Conservation (phyloP, 2,797 vertebrate genomes). For the Peromyscus melanophrys region DNA sequence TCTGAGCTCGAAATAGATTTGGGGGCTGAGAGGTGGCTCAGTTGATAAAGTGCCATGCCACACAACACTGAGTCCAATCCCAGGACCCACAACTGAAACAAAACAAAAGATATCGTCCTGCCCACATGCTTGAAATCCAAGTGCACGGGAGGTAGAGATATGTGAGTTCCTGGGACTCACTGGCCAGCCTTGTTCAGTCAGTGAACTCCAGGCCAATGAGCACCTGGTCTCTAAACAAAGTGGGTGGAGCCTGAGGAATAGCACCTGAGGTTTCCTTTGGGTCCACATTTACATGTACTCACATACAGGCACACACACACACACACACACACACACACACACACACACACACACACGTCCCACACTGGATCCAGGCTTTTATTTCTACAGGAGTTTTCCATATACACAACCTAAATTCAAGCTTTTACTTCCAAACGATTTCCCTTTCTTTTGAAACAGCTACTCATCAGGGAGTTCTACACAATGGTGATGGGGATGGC, state of each 20-base stretch:
- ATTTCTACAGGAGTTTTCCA: neutral
- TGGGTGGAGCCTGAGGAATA: neutral
- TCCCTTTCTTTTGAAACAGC: conserved; percentile 28
- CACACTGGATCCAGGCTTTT: neutral
- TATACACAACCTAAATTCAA: neutral
- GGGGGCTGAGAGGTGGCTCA: neutral
- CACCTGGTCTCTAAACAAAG: neutral
- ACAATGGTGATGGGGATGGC: neutral
- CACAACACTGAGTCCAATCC: neutral
- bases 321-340: no score
- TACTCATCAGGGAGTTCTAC: neutral
- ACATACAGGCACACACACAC: neutral
- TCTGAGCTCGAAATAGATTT: neutral
- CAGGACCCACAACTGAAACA: neutral
- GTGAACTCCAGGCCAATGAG: neutral
- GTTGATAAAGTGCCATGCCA: neutral
- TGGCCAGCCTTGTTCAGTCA: neutral
- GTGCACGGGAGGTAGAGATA: neutral
- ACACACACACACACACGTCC: neutral
- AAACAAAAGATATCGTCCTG: neutral
- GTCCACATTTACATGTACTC: neutral
- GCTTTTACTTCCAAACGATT: neutral
- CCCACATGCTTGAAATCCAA: neutral
- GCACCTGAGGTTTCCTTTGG: neutral
- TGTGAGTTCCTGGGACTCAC: neutral